Percentiles rank a stretch among this genome's conserved stretches.
Evolutionary conservation across 2,888 invertebrate species (phyloP).

Genomic region (Mythimna impura): DNA sequence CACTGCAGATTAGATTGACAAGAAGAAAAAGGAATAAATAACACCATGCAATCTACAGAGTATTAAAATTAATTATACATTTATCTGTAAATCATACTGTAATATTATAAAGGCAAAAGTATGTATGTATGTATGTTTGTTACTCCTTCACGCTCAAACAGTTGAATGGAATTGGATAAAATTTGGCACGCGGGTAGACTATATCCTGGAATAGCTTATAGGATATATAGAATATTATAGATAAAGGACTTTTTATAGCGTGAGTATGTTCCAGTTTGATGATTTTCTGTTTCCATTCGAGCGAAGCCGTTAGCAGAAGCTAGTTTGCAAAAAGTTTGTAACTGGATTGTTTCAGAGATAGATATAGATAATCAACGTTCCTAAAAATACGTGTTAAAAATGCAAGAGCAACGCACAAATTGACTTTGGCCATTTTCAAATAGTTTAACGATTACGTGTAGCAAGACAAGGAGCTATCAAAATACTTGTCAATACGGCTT

Average conservation of each 20-base stretch:
- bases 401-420: not conserved
- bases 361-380: not conserved
- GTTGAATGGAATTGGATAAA: not conserved
- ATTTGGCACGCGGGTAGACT: not conserved
- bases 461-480: not conserved
- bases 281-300: no score
- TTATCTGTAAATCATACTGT: not conserved
- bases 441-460: not conserved
- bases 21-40: no score
- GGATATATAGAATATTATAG: no score
- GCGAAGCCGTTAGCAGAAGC: no score
- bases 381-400: not conserved
- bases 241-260: no score
- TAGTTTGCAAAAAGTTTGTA: not conserved
- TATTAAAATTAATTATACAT: no score
- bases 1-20: no score
- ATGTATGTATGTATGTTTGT: not conserved
- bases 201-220: no score
- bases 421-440: not conserved
- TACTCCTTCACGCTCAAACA: not conserved
- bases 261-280: no score
- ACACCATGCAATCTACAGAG: no score
- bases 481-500: not conserved
- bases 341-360: not conserved
- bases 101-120: not conserved